Conservation (phyloP, 2,888 invertebrate species). For the Exocentrus adspersus region DNA sequence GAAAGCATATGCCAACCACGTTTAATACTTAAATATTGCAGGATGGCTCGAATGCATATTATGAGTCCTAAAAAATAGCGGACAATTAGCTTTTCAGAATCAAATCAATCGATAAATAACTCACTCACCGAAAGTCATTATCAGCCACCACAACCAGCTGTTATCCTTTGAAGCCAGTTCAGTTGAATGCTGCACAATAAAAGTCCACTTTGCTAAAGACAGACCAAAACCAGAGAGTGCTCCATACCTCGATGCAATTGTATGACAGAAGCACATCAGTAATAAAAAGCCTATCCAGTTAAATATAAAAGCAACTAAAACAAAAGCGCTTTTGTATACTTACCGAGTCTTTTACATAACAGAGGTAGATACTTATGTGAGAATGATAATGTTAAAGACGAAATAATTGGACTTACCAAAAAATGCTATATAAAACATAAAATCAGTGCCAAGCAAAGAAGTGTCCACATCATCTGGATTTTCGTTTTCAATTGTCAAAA, state of each 20-base stretch:
- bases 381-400: too few relatives aligned
- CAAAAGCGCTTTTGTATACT: too few relatives aligned
- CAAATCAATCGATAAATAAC: background rate
- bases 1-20: slow-evolving; percentile 88
- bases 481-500: slow-evolving; percentile 81
- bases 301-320: slow-evolving; percentile 90
- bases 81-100: background rate
- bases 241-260: slow-evolving; percentile 92
- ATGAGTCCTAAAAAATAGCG: slow-evolving; percentile 73
- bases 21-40: slow-evolving; percentile 90
- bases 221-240: slow-evolving; percentile 93
- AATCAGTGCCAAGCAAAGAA: slow-evolving; percentile 88
- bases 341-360: too few relatives aligned
- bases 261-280: slow-evolving; percentile 93
- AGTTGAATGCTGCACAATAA: slow-evolving; percentile 91
- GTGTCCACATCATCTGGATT: slow-evolving; percentile 80
- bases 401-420: too few relatives aligned
- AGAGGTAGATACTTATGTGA: too few relatives aligned
- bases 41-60: slow-evolving; percentile 86
- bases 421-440: slow-evolving; percentile 93
- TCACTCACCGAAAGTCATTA: slow-evolving; percentile 85
- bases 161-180: slow-evolving; percentile 88
- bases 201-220: slow-evolving; percentile 94
- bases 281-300: slow-evolving; percentile 96
- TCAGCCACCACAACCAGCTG: slow-evolving; percentile 93